Base-by-base conservation (phyloP, 1,140 invertebrate species). In the Halesus radiatus region DNA sequence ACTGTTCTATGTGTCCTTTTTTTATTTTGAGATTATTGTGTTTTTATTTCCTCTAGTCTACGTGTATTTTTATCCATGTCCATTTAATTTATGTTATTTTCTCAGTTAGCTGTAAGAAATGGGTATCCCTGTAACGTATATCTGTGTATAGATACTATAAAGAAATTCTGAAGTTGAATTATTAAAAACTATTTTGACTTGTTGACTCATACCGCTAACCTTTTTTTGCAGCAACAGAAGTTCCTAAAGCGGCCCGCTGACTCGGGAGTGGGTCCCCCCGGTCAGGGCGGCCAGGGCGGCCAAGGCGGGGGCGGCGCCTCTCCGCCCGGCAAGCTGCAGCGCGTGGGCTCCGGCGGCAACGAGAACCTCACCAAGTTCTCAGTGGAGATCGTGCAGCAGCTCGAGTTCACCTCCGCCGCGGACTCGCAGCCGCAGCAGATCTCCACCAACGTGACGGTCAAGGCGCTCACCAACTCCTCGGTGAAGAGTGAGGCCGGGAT, bases 381-480 rank as follows among this genome's bases (percentile, higher is more conserved):
- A 0, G 96, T 97, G 18, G 95, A 97, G 88, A 97, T 97, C 76
- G 96, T 96, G 0, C 96, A 97, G 85, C 95, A 97, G 85, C 86
- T 96, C 15, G 95, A 96, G 84, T 97, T 97, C 85, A 96, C 95
- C 26, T 95, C 94, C 6, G 93, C 93, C 53, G 92, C 94, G 29
- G 94, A 94, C 85, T 94, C 94, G 7, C 94, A 95, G 84, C 93
- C 95, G n/a, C 95, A 96, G 84, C 96, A 96, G 86, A 97, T 97
- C 72, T 96, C 95, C 32, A 97, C 96, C 58, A 97, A 97, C 88
- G 96, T 97, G n/a, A 97, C 96, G 7, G 96, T 97, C 50, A 97
- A 96, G 85, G 94, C 96, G 0, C 90, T 96, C 74, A 94, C 95
- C 45, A 96, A 96, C 85, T 93, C 95, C 3, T 95, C 95, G 60